Evolutionary conservation across 2,797 vertebrate species (phyloP), one percentile per base, ranked within the genome.

Genomic region (Notoglanidium macrostoma): DNA sequence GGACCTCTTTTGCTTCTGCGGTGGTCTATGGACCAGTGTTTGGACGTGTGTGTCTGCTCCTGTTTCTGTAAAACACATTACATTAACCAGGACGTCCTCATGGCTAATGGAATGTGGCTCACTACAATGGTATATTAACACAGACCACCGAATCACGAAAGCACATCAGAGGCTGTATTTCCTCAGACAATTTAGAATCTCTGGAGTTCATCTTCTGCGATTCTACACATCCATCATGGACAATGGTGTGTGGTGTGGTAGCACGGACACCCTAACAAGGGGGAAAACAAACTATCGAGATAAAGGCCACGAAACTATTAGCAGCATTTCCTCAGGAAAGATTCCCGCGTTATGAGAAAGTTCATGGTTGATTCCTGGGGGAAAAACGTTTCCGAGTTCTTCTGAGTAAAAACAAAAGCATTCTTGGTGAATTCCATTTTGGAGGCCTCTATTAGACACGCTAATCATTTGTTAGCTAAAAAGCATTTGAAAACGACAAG

Each of bases 171-270:
- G 54, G 32, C 61, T 68, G 63, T 54, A 54, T 83, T 83, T 83
- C 44, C 81, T 83, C 81, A 67, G 63, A 83, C 61, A 67, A 83
- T 67, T 83, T 61, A 83, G 80, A 67, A 29, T 51, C 44, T 68
- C n/a, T 29, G 1, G 80, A 63, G 80, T 67, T 49, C 26, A 9
- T 51, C 63, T 29, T 65, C 63, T 21, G 49, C 10, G 17, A 10
- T 46, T 63, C 46, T 65, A 32, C n/a, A 68, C 81, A 83, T 83
- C 65, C 63, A 84, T 81, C 82, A 70, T 70, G 82, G 21, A 84
- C 78, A 84, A 68, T 83, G 63, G 65, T 46, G 82, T 70, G 63
- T 40, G 32, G 29, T 35, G 82, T 44, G 21, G 40, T n/a, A 26
- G 55, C 77, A 26, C 21, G 4, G 55, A 44, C 11, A 10, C 19